Percentiles rank a stretch among this genome's conserved stretches.
Evolutionary conservation across 2,113 vertebrate genomes (phyloP).

Genomic region (Microcebus ravelobensis): DNA sequence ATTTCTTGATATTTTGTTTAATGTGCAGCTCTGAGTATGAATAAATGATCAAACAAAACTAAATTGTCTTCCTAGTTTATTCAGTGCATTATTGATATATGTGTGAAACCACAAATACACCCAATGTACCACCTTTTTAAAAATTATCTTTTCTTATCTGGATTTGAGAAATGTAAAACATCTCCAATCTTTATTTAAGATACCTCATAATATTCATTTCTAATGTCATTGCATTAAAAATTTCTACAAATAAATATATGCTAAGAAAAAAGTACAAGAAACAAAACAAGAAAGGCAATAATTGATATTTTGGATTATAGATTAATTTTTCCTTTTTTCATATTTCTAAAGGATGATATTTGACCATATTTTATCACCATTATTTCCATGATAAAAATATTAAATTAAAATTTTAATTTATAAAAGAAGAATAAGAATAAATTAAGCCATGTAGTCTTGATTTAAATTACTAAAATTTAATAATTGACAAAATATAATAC

Average conservation of each 20-base stretch:
- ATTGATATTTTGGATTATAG: not conserved
- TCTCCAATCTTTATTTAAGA: not conserved
- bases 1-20: not conserved
- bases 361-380: not conserved
- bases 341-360: not conserved
- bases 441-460: not conserved
- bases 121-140: not conserved
- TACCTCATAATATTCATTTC: not conserved
- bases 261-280: not conserved
- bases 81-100: not conserved
- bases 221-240: not conserved
- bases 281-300: not conserved
- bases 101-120: not conserved
- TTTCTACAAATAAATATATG: not conserved
- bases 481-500: not conserved
- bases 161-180: not conserved
- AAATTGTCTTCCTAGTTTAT: not conserved
- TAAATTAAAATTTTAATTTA: not conserved
- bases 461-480: not conserved
- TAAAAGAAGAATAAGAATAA: conserved; percentile 25
- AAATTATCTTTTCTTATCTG: not conserved
- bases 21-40: not conserved
- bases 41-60: not conserved
- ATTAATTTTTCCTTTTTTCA: not conserved
- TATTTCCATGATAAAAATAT: not conserved